These are phyloP conservation scores for Tonatia bakeri DNA, from an alignment of 2,113 vertebrate species.

Conservation along the genomic window DNA sequence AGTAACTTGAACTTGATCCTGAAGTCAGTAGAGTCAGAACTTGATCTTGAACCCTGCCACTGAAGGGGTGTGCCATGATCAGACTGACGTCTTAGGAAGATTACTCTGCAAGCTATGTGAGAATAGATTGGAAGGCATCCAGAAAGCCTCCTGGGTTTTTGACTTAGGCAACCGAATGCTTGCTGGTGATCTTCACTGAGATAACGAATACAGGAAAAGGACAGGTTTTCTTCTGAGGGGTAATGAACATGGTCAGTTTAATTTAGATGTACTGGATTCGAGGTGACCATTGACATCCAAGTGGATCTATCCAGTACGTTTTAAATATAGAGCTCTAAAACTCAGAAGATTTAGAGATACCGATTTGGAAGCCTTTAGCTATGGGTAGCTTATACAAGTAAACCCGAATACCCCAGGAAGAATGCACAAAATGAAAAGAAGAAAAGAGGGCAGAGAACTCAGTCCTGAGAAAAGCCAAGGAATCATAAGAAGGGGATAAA, in stretches of 20 bases:
- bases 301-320: background rate
- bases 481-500: background rate
- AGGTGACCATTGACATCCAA: background rate
- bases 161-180: background rate
- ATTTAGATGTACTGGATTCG: background rate
- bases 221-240: background rate
- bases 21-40: background rate
- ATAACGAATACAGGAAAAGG: background rate
- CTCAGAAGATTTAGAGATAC: background rate
- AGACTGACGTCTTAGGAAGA: background rate
- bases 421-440: background rate
- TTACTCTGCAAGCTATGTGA: background rate
- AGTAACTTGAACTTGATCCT: background rate
- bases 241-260: background rate
- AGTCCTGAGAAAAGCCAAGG: background rate
- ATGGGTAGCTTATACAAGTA: background rate
- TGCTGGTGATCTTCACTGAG: background rate
- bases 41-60: background rate
- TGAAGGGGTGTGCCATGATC: background rate
- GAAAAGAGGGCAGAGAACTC: background rate
- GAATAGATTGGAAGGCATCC: background rate
- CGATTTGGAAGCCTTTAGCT: background rate
- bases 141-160: background rate
- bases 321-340: background rate
- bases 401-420: background rate